Conservation (phyloP, 2,888 invertebrate species). For the Yponomeuta malinellus region DNA sequence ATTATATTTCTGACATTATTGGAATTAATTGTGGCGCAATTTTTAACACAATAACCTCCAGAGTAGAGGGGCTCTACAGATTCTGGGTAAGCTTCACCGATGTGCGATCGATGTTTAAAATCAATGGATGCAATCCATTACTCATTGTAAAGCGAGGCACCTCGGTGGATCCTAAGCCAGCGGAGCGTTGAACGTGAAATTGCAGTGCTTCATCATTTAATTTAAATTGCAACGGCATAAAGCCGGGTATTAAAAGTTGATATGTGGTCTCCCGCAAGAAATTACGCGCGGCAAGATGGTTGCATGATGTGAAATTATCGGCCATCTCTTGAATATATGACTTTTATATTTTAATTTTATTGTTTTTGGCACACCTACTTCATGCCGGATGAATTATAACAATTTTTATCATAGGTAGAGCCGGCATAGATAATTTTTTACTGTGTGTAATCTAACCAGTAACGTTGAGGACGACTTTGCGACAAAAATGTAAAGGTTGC, state of each 20-base stretch:
- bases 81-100: neutral
- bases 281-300: slow-evolving; percentile 7
- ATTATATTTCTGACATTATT: too few relatives aligned
- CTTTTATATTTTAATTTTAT: slow-evolving; percentile 4
- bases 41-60: too few relatives aligned
- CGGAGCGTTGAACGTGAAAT: slow-evolving; percentile 4
- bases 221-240: slow-evolving; percentile 5
- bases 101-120: neutral
- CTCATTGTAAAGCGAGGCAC: neutral
- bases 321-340: neutral
- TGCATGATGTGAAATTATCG: slow-evolving; percentile 2
- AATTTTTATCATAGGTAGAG: neutral
- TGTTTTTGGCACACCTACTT: neutral
- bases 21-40: too few relatives aligned
- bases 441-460: neutral
- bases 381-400: neutral
- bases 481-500: too few relatives aligned
- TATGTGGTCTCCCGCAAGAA: slow-evolving; percentile 12
- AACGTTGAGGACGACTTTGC: neutral
- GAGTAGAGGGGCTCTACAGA: neutral
- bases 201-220: neutral
- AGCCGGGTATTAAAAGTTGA: neutral
- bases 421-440: too few relatives aligned
- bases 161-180: neutral
- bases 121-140: slow-evolving; percentile 5